Conservation (phyloP, 1,140 invertebrate genomes). For the Alviniconcha marisindica region DNA sequence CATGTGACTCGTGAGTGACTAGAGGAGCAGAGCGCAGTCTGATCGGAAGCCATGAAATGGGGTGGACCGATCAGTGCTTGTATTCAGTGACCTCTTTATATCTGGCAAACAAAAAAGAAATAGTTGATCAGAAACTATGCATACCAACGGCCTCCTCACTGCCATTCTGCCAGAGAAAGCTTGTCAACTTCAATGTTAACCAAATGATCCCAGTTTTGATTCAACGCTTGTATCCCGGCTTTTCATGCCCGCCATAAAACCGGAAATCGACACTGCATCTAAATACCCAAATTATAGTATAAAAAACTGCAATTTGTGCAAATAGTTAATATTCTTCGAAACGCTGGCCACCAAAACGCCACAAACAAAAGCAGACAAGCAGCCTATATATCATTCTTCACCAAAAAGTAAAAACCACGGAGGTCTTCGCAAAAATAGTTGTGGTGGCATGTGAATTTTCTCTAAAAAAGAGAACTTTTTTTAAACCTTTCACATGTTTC, state of each 20-base stretch:
- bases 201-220: background rate
- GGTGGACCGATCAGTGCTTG: background rate
- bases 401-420: no score
- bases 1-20: no score
- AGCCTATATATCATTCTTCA: background rate
- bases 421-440: background rate
- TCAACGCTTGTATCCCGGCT: background rate
- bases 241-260: slow-evolving; percentile 7
- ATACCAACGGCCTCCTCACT: background rate
- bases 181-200: background rate
- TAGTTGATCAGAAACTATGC: background rate
- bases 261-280: background rate
- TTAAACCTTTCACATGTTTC: no score
- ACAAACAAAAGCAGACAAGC: background rate
- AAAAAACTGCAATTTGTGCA: no score
- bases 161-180: background rate
- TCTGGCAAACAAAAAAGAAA: background rate
- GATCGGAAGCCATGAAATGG: background rate
- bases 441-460: background rate
- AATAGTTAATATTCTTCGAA: no score
- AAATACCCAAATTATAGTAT: background rate
- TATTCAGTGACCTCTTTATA: background rate
- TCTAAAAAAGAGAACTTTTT: no score
- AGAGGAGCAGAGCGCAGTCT: background rate
- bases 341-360: no score